Conservation (phyloP, 1,140 invertebrate species). For the Pseudomyrmex sp. region DNA sequence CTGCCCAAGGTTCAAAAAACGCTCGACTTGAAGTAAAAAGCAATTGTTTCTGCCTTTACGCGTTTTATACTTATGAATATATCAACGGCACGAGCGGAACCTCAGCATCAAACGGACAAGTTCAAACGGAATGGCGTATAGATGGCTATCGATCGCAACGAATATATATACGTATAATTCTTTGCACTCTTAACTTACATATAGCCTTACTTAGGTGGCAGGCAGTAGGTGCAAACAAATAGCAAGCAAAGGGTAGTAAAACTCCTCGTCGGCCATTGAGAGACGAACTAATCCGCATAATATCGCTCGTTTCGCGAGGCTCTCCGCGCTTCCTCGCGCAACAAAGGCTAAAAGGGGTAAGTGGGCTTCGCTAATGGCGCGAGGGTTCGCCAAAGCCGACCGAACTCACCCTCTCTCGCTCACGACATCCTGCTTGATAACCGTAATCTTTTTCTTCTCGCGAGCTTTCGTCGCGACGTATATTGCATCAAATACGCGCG, state of each 20-base stretch:
- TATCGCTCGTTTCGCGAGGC: slow-evolving; percentile 58
- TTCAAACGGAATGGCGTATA: slow-evolving; percentile 17
- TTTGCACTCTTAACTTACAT: slow-evolving; percentile 34
- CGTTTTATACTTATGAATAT: background rate
- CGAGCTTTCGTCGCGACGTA: slow-evolving; percentile 28
- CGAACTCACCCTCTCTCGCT: slow-evolving; percentile 23
- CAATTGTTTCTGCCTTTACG: too few species aligned
- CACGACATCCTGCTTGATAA: slow-evolving; percentile 36
- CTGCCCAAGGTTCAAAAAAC: too few species aligned
- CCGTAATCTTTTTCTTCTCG: slow-evolving; percentile 45
- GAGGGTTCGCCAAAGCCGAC: slow-evolving; percentile 55
- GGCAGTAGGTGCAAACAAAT: slow-evolving; percentile 47
- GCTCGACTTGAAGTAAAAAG: too few species aligned
- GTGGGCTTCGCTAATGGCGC: slow-evolving; percentile 54
- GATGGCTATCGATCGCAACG: slow-evolving; percentile 28
- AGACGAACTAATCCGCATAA: slow-evolving; percentile 58
- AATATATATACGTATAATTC: slow-evolving; percentile 9
- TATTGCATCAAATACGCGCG: slow-evolving; percentile 15
- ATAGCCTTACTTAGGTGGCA: slow-evolving; percentile 37
- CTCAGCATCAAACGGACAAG: slow-evolving; percentile 26
- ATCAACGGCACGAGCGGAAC: background rate
- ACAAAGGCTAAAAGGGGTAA: slow-evolving; percentile 57
- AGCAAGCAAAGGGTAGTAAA: slow-evolving; percentile 54
- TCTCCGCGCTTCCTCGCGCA: slow-evolving; percentile 35
- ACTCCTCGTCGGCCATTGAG: slow-evolving; percentile 51